phyloP scores from a whole-genome alignment of 2,888 invertebrate species.

The Drosophila nr. medialis region DNA sequence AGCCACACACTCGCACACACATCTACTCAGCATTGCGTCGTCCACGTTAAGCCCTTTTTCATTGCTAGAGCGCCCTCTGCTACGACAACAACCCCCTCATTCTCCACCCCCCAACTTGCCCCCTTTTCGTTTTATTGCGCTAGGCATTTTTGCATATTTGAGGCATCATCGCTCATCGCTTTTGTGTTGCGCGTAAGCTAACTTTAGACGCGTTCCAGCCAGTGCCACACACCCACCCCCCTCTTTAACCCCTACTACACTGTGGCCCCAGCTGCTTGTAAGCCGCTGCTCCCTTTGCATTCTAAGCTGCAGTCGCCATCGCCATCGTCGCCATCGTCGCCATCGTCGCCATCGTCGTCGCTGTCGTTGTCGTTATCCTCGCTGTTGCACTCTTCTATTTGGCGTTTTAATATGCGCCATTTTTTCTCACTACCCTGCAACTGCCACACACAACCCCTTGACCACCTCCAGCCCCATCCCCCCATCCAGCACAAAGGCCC shows the following conservation, averaged over 20 bases:
- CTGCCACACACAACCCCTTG: background rate
- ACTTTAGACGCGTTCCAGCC: conserved; percentile 48
- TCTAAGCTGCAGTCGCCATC: conserved; percentile 69
- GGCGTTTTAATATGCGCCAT: conserved; percentile 76
- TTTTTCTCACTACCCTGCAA: conserved; percentile 49
- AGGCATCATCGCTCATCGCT: conserved; percentile 81
- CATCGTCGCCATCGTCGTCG: conserved; percentile 6
- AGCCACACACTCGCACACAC: conserved; percentile 8
- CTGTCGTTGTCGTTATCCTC: conserved; percentile 12
- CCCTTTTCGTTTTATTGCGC: conserved; percentile 75
- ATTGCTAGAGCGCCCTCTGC: conserved; percentile 42
- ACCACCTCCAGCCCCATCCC: conserved; percentile 6
- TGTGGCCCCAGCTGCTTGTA: conserved; percentile 16
- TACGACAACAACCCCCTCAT: background rate
- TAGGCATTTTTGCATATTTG: conserved; percentile 80
- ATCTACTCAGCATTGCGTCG: conserved; percentile 18
- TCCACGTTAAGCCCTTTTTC: conserved; percentile 62
- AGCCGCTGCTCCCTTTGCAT: conserved; percentile 28
- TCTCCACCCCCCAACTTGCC: conserved; percentile 7
- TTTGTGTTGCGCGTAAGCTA: conserved; percentile 77
- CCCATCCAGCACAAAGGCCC: background rate
- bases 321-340: background rate
- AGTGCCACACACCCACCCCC: conserved; percentile 7
- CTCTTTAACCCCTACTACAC: background rate
- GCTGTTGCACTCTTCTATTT: conserved; percentile 74